These are phyloP conservation scores for Panulirus ornatus DNA, from an alignment of 1,140 invertebrate species.

Conservation along the genomic window DNA sequence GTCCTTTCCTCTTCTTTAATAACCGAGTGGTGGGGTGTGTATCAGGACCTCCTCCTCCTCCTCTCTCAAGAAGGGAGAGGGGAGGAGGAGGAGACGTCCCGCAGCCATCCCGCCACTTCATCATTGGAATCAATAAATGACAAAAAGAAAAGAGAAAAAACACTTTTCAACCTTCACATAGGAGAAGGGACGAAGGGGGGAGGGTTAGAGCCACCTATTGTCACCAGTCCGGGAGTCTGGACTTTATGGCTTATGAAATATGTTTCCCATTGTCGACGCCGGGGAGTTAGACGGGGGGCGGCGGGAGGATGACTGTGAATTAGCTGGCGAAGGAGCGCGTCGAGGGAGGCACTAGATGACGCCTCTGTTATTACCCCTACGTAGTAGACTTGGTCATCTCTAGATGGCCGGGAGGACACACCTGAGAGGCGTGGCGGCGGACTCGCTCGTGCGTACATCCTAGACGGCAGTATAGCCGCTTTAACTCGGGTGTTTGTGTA, in stretches of 20 bases:
- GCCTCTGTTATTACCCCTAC: too few species aligned
- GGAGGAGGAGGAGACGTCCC: background rate
- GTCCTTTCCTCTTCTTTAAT: background rate
- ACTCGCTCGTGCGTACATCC: too few species aligned
- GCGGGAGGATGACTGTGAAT: background rate
- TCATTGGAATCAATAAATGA: slow-evolving; percentile 35
- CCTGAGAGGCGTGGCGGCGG: too few species aligned
- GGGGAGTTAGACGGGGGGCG: background rate
- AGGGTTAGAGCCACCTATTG: slow-evolving; percentile 21
- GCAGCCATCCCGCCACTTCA: slow-evolving; percentile 2
- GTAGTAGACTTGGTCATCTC: too few species aligned
- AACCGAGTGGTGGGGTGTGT: background rate
- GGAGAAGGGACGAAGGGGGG: background rate
- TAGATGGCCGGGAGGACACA: too few species aligned
- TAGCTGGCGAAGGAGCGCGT: background rate
- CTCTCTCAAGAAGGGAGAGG: slow-evolving; percentile 1
- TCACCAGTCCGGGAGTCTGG: background rate
- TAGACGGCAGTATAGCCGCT: too few species aligned
- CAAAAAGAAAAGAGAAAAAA: slow-evolving; percentile 22
- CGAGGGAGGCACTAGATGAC: too few species aligned
- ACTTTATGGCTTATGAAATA: slow-evolving; percentile 30
- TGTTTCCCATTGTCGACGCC: slow-evolving; percentile 31
- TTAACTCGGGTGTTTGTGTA: too few species aligned
- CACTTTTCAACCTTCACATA: background rate
- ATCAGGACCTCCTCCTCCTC: background rate